Evolutionary conservation across 2,888 invertebrate species (phyloP), one percentile per base, ranked within the genome.

Genomic region (Nemotelus nigrinus): DNA sequence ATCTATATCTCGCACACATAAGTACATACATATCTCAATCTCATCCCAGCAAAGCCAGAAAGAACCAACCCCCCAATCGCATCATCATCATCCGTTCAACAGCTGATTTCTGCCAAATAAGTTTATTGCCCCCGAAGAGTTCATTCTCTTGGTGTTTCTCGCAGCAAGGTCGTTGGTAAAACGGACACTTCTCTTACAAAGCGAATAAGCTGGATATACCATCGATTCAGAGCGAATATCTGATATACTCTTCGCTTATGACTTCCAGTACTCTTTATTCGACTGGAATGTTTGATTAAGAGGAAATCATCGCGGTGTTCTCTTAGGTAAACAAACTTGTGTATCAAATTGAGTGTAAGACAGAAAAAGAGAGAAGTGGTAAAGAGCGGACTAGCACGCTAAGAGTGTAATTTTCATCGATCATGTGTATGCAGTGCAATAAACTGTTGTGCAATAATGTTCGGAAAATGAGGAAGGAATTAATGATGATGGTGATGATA

Each of bases 21-120:
- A 25, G 25, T 1, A 25, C 25, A 25, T 25, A 25, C 25, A 25
- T 60, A 55, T 53, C 41, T 5, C 64, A 6, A 41, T 47, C 39
- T 5, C 50, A 67, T 67, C 53, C 53, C 53, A 53, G 10, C 53
- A 6, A n/a, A n/a, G n/a, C 39, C n/a, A 1, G 2, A 58, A 10
- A 5, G n/a, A 25, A 10, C 58, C 25, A 10, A 25, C 57, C 5
- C 25, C 57, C 10, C 25, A 10, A 57, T 57, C 57, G 50, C 50
- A 57, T 10, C 57, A 57, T 10, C 57, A 57, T 25, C 57, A 57
- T 10, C 57, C 57, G 44, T 55, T 39, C 55, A 72, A 57, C 74
- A 74, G 74, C 74, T 74, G 74, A 74, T 74, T 74, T 74, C 74
- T 74, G 74, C 74, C 74, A 74, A 72, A 63, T 63, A 48, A 74